Percentiles rank a stretch among this genome's conserved stretches.
phyloP scores from a whole-genome alignment of 2,113 vertebrate genomes.

The Psammodynastes pulverulentus region DNA sequence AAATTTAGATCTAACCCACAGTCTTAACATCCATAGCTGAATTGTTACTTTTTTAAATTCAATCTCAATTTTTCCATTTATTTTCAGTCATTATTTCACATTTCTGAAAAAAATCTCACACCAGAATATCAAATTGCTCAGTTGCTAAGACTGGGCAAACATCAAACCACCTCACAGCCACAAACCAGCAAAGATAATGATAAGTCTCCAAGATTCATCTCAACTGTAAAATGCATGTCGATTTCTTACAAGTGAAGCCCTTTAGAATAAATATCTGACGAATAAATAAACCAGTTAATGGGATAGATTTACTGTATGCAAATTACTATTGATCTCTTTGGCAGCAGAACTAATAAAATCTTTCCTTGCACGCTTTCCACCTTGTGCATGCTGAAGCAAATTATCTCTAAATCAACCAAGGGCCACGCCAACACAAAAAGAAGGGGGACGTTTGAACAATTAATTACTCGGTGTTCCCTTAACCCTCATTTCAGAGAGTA shows the following conservation, averaged over 20 bases:
- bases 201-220: slow-evolving; percentile 9
- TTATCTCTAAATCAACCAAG: slow-evolving; percentile 69
- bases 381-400: slow-evolving; percentile 59
- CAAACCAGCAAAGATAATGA: background rate
- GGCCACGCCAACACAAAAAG: slow-evolving; percentile 37
- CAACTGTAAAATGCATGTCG: slow-evolving; percentile 15
- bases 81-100: background rate
- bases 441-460: slow-evolving; percentile 46
- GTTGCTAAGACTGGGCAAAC: background rate
- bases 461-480: slow-evolving; percentile 29
- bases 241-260: slow-evolving; percentile 19
- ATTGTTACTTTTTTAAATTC: background rate
- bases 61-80: background rate
- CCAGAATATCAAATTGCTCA: background rate
- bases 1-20: background rate
- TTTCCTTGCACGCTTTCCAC: slow-evolving; percentile 49
- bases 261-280: slow-evolving; percentile 67
- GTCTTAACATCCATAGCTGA: background rate
- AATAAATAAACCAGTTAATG: slow-evolving; percentile 68
- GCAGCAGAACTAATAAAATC: slow-evolving; percentile 55
- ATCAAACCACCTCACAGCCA: background rate
- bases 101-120: background rate
- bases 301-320: slow-evolving; percentile 67
- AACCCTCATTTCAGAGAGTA: background rate
- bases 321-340: slow-evolving; percentile 64